Percentiles rank a stretch among this genome's conserved stretches.
Evolutionary conservation across 2,888 invertebrate genomes (phyloP).

Genomic region (Chelonus formosanus): DNA sequence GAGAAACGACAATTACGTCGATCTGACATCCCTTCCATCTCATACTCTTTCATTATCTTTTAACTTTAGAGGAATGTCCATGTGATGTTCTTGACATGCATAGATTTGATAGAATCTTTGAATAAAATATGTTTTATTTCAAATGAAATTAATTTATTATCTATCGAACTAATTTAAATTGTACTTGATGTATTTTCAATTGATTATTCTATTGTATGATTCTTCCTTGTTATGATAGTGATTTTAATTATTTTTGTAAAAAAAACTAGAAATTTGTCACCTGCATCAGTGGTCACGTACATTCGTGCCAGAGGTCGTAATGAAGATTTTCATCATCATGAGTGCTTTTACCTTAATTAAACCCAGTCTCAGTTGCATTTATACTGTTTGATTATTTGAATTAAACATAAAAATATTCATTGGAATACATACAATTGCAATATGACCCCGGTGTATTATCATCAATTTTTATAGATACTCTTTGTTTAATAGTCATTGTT

Average conservation of each 20-base stretch:
- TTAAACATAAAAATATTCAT: neutral
- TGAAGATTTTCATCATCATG: constrained; percentile 34
- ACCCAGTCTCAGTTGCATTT: constrained; percentile 8
- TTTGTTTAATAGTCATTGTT: too few relatives aligned
- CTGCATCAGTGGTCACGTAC: constrained; percentile 15
- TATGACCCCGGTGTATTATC: too few relatives aligned
- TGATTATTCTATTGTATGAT: too few relatives aligned
- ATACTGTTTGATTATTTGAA: neutral
- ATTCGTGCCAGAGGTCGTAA: constrained; percentile 33
- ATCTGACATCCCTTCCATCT: constrained; percentile 28
- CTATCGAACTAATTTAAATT: neutral
- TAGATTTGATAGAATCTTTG: too few relatives aligned
- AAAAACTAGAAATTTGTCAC: neutral
- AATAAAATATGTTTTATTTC: neutral
- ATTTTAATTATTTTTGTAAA: neutral
- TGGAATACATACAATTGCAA: neutral
- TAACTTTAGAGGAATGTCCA: constrained; percentile 2
- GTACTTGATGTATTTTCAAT: too few relatives aligned
- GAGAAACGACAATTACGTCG: constrained; percentile 23
- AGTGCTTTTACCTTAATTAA: constrained; percentile 42
- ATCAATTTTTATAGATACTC: too few relatives aligned
- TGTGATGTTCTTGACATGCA: neutral
- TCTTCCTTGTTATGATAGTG: too few relatives aligned
- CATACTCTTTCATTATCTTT: constrained; percentile 19
- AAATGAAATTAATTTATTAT: neutral